These are phyloP conservation scores for Hydroisotoma schaefferi DNA, from an alignment of 2,888 invertebrate genomes.

Conservation along the genomic window DNA sequence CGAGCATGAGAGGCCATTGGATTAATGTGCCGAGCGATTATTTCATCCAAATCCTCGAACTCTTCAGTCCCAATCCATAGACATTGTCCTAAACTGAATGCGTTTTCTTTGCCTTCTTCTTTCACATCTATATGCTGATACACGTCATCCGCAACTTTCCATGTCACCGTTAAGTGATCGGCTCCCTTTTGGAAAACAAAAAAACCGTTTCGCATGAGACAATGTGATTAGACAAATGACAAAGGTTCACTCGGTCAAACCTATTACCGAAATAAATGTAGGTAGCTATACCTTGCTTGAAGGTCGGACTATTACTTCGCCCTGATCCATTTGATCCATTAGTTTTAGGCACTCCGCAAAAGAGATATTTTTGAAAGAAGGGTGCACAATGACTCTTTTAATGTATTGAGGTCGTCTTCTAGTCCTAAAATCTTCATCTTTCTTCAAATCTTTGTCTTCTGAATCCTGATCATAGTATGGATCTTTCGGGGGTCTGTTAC, in stretches of 20 bases:
- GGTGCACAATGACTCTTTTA: slow-evolving; percentile 95
- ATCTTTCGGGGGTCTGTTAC: slow-evolving; percentile 72
- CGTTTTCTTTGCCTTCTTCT: slow-evolving; percentile 94
- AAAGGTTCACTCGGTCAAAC: background rate
- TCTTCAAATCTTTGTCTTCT: slow-evolving; percentile 74
- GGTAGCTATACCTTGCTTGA: slow-evolving; percentile 81
- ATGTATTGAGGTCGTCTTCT: slow-evolving; percentile 74
- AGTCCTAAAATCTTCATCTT: slow-evolving; percentile 77
- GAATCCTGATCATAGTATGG: slow-evolving; percentile 83
- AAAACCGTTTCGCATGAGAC: too few species aligned
- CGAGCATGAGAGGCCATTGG: slow-evolving; percentile 94
- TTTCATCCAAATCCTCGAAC: slow-evolving; percentile 99
- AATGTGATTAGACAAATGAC: background rate
- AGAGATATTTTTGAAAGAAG: slow-evolving; percentile 93
- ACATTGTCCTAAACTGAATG: slow-evolving; percentile 84
- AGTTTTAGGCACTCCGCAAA: slow-evolving; percentile 87
- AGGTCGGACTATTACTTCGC: slow-evolving; percentile 92
- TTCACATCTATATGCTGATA: slow-evolving; percentile 94
- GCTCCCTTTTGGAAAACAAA: slow-evolving; percentile 62
- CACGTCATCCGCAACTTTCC: slow-evolving; percentile 94
- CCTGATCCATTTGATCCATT: slow-evolving; percentile 89
- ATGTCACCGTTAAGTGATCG: slow-evolving; percentile 94
- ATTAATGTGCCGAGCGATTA: slow-evolving; percentile 91
- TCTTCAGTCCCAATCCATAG: slow-evolving; percentile 83
- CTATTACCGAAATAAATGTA: slow-evolving; percentile 4